These are phyloP conservation scores for Abscondita cerata DNA, from an alignment of 2,888 invertebrate genomes.

Conservation along the genomic window DNA sequence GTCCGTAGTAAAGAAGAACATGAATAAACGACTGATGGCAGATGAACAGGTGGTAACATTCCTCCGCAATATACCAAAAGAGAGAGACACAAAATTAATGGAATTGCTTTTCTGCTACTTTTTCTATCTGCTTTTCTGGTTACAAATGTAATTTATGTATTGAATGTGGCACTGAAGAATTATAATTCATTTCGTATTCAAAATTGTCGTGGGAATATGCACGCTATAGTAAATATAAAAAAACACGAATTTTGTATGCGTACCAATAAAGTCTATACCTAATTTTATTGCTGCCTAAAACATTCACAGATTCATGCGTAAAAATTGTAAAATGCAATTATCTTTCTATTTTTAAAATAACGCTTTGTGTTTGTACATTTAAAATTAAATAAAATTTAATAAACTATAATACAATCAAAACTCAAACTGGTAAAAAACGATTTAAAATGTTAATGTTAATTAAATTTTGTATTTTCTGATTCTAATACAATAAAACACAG, in stretches of 20 bases:
- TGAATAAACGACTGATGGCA: conserved; percentile 38
- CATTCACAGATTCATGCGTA: no score
- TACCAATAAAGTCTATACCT: neutral
- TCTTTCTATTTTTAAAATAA: no score
- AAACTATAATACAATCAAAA: no score
- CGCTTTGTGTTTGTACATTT: no score
- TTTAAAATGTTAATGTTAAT: no score
- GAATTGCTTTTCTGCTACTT: conserved; percentile 45
- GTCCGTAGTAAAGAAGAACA: conserved; percentile 26
- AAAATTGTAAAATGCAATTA: no score
- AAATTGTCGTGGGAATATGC: conserved; percentile 10
- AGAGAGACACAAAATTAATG: conserved; percentile 45
- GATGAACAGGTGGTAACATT: conserved; percentile 45
- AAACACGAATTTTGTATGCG: neutral
- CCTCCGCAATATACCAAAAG: conserved; percentile 32
- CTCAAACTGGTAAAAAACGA: no score
- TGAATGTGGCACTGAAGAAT: conserved; percentile 12
- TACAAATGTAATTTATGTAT: conserved; percentile 18
- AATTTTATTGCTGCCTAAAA: neutral
- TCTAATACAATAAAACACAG: no score
- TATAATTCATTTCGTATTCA: conserved; percentile 14
- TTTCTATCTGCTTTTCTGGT: conserved; percentile 30
- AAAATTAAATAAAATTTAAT: no score
- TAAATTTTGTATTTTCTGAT: no score
- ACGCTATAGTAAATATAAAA: conserved; percentile 4